phyloP scores from a whole-genome alignment of 2,888 invertebrate genomes.

The Orchesellides sinensis region DNA sequence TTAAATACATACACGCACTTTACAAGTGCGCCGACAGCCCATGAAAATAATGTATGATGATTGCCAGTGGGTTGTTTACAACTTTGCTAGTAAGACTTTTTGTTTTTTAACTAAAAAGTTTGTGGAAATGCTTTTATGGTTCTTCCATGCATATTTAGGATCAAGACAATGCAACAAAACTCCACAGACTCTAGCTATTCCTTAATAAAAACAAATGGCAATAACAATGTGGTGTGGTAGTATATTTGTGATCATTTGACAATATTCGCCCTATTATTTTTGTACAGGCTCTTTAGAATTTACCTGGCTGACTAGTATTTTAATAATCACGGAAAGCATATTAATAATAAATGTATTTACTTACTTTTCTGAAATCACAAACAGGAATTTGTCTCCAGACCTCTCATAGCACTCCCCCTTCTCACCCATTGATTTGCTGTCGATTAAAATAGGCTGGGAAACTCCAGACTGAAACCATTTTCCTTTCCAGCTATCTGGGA shows the following conservation, averaged over 20 bases:
- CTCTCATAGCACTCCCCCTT: slow-evolving; percentile 71
- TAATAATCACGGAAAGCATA: background rate
- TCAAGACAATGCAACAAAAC: background rate
- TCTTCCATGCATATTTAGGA: background rate
- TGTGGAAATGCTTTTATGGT: no score
- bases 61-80: slow-evolving; percentile 30
- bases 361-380: slow-evolving; percentile 64
- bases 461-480: slow-evolving; percentile 73
- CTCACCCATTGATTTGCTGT: slow-evolving; percentile 66
- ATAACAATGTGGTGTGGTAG: background rate
- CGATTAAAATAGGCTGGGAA: slow-evolving; percentile 58
- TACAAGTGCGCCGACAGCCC: slow-evolving; percentile 54
- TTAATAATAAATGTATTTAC: slow-evolving; percentile 2
- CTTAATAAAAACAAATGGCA: background rate
- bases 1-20: slow-evolving; percentile 40
- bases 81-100: slow-evolving; percentile 1
- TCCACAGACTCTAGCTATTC: no score
- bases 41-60: slow-evolving; percentile 51
- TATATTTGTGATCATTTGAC: background rate
- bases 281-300: background rate
- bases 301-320: background rate
- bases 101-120: background rate
- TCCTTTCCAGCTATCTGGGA: slow-evolving; percentile 72
- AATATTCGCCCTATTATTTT: background rate
- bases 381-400: slow-evolving; percentile 72